phyloP scores from a whole-genome alignment of 37 sponge, comb jelly and placozoan species.

The Hormiphora californensis region DNA sequence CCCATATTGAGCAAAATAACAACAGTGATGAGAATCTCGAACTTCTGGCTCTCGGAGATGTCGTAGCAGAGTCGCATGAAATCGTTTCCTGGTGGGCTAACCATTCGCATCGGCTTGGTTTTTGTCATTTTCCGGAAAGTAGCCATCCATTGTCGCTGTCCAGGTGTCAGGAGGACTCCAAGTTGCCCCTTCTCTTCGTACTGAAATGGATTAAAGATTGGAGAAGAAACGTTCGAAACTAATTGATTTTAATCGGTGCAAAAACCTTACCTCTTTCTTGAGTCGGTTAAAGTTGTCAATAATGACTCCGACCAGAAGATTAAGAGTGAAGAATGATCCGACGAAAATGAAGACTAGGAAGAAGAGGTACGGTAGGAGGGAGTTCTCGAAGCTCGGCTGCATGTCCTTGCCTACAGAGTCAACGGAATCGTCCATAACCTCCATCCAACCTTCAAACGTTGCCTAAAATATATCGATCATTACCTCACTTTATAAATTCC shows the following conservation, averaged over 20 bases:
- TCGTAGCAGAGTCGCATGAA: conserved; percentile 53
- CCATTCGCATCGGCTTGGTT: conserved; percentile 46
- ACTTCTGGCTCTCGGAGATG: conserved; percentile 52
- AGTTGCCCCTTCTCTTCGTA: conserved; percentile 47
- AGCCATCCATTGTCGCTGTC: conserved; percentile 29
- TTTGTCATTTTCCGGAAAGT: conserved; percentile 54
- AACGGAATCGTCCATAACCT: conserved; percentile 54
- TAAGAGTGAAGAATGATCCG: conserved; percentile 57
- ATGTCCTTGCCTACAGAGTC: conserved; percentile 40
- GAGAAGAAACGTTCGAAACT: not conserved
- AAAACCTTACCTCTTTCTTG: conserved; percentile 54
- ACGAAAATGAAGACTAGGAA: conserved; percentile 56
- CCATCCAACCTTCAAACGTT: conserved; percentile 61
- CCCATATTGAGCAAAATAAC: conserved; percentile 55
- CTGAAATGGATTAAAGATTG: not conserved
- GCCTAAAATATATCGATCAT: conserved; percentile 1
- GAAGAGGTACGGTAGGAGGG: conserved; percentile 41
- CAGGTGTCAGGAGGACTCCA: conserved; percentile 48
- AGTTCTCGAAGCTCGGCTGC: conserved; percentile 55
- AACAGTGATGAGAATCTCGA: conserved; percentile 39
- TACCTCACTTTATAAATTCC: too few species aligned
- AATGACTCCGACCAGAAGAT: conserved; percentile 57
- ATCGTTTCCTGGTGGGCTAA: conserved; percentile 13
- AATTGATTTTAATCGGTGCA: not conserved
- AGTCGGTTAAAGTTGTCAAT: conserved; percentile 57